Conservation (phyloP, 2,797 vertebrate species). For the Molossus molossus region DNA sequence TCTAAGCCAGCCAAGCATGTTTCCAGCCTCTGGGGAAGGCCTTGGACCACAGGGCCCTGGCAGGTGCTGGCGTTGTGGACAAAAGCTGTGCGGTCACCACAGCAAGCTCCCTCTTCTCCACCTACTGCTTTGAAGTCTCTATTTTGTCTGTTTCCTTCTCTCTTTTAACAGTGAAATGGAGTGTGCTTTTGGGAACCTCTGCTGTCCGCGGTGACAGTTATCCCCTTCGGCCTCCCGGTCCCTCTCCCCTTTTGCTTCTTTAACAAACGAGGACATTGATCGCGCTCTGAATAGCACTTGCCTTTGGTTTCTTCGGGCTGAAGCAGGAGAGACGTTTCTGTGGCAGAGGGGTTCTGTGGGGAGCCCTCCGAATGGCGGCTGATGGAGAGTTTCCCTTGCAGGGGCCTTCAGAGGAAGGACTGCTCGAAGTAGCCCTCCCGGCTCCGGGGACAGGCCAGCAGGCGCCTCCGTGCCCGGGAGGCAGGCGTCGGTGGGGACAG, state of each 20-base stretch:
- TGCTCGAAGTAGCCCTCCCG: not conserved
- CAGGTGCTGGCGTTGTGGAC: not conserved
- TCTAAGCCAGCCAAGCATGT: conserved; percentile 40
- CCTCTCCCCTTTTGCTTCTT: not conserved
- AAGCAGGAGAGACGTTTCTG: not conserved
- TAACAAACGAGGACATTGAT: not conserved
- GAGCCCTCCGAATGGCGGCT: not conserved
- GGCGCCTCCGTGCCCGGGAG: no score
- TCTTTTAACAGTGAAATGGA: conserved; percentile 50
- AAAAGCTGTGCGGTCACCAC: not conserved
- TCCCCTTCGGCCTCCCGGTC: not conserved
- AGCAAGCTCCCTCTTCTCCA: not conserved
- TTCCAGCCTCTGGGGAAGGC: conserved; percentile 3
- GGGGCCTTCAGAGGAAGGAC: not conserved
- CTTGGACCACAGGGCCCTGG: not conserved
- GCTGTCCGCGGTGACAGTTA: not conserved
- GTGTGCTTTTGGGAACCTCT: not conserved
- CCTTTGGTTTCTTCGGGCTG: not conserved
- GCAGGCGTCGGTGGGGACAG: not conserved
- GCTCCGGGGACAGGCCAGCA: not conserved
- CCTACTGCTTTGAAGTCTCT: not conserved
- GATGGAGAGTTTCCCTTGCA: not conserved
- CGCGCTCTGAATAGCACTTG: not conserved
- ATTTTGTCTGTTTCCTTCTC: not conserved
- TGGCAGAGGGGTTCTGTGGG: not conserved